Percentiles rank a stretch among this genome's conserved stretches.
phyloP scores from a whole-genome alignment of 1,140 invertebrate species.

The Amphibalanus amphitrite region DNA sequence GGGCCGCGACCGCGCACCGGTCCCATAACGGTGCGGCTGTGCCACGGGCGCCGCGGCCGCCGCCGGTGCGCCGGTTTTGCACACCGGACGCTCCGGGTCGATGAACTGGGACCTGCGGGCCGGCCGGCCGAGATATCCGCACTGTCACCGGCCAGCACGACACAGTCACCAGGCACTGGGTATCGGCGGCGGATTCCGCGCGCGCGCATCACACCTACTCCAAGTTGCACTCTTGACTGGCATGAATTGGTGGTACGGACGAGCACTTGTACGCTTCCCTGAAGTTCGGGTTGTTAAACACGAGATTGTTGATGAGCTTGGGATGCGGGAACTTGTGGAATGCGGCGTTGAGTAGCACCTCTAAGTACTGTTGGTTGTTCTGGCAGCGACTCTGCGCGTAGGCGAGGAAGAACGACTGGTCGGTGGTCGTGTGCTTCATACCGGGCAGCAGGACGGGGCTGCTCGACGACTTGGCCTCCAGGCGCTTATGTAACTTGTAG shows the following conservation, averaged over 20 bases:
- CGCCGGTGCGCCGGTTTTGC: neutral
- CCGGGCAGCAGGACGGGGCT: neutral
- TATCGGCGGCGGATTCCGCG: no score
- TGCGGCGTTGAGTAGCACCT: conserved; percentile 1
- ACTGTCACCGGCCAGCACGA: no score
- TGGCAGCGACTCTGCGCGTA: conserved; percentile 5
- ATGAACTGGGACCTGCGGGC: no score
- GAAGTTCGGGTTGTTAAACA: neutral
- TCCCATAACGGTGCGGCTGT: neutral
- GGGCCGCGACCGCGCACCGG: neutral
- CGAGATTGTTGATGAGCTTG: neutral
- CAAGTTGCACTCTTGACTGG: neutral
- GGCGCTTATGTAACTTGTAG: neutral
- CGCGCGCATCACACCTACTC: neutral
- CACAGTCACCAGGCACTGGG: no score
- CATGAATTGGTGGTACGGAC: neutral
- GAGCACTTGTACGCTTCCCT: neutral
- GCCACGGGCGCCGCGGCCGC: no score
- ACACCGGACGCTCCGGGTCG: neutral
- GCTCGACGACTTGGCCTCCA: neutral
- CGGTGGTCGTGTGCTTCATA: conserved; percentile 3
- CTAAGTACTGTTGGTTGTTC: neutral
- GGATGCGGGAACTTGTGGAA: conserved; percentile 4
- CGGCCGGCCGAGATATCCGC: no score
- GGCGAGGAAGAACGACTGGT: conserved; percentile 1